Conservation (phyloP, 2,797 vertebrate genomes). For the Alosa sapidissima region DNA sequence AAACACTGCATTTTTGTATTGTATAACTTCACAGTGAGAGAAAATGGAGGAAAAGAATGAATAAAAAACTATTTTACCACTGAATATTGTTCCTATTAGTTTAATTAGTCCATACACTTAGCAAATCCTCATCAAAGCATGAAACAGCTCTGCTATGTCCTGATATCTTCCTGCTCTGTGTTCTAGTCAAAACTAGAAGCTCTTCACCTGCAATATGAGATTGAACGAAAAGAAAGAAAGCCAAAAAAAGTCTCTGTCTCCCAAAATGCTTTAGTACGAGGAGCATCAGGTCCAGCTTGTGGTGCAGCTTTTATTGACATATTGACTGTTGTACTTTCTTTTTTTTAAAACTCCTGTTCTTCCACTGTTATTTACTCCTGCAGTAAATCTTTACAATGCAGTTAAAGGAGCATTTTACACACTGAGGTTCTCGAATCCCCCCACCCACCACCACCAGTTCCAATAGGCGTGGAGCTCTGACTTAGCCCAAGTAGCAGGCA, state of each 20-base stretch:
- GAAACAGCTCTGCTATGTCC: neutral
- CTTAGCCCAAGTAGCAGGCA: neutral
- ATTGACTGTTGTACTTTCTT: constrained; percentile 50
- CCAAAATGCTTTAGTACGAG: neutral
- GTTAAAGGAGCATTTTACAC: constrained; percentile 79
- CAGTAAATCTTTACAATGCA: constrained; percentile 83
- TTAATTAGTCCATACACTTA: neutral
- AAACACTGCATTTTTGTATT: neutral
- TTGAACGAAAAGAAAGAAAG: neutral
- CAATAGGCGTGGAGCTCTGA: neutral
- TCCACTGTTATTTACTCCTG: constrained; percentile 79
- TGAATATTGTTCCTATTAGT: neutral
- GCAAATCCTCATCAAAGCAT: neutral
- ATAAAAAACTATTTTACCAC: neutral
- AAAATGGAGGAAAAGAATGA: neutral
- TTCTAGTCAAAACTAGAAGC: neutral
- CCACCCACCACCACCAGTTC: constrained; percentile 43
- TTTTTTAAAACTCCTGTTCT: constrained; percentile 77
- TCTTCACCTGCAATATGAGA: neutral
- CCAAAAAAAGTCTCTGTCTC: neutral
- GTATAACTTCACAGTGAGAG: neutral
- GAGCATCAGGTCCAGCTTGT: constrained; percentile 7
- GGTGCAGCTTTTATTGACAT: constrained; percentile 46
- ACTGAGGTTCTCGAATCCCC: constrained; percentile 75
- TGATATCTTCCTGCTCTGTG: neutral